phyloP scores from a whole-genome alignment of 1,140 invertebrate species.

The Callitettix versicolor region DNA sequence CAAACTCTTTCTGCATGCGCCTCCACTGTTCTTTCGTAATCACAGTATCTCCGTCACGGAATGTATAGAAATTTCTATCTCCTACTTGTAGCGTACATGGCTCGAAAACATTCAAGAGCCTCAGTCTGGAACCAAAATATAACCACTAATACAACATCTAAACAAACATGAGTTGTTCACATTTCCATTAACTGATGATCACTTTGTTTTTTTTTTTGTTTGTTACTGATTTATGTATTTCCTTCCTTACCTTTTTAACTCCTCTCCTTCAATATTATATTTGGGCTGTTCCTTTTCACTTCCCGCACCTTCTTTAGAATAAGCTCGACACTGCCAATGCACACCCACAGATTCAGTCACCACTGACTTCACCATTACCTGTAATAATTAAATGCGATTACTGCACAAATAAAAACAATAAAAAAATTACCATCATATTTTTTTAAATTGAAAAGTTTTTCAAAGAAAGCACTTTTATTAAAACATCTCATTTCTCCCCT shows the following conservation, averaged over 20 bases:
- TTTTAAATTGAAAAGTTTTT: too few relatives aligned
- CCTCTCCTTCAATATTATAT: slow-evolving; percentile 58
- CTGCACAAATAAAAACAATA: too few relatives aligned
- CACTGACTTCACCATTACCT: slow-evolving; percentile 49
- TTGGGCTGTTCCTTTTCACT: slow-evolving; percentile 52
- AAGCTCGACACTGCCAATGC: slow-evolving; percentile 69
- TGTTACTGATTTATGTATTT: too few relatives aligned
- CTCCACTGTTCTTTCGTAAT: slow-evolving; percentile 46
- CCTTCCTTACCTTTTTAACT: slow-evolving; percentile 56
- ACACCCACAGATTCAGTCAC: slow-evolving; percentile 54
- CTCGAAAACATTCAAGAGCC: slow-evolving; percentile 73
- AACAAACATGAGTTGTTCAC: too few relatives aligned
- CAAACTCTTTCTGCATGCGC: slow-evolving; percentile 18
- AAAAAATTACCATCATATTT: too few relatives aligned
- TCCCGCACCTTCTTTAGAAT: slow-evolving; percentile 48
- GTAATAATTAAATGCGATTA: too few relatives aligned
- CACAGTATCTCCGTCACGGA: slow-evolving; percentile 45
- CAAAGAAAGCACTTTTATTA: too few relatives aligned
- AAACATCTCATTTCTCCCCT: too few relatives aligned
- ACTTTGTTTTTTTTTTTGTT: too few relatives aligned
- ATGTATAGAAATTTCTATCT: slow-evolving; percentile 60
- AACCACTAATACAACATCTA: too few relatives aligned
- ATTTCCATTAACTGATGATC: too few relatives aligned
- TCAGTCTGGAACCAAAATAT: slow-evolving; percentile 41
- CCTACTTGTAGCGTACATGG: slow-evolving; percentile 82